Evolutionary conservation across 2,888 invertebrate genomes (phyloP).

Genomic region (Ceraclea dissimilis): DNA sequence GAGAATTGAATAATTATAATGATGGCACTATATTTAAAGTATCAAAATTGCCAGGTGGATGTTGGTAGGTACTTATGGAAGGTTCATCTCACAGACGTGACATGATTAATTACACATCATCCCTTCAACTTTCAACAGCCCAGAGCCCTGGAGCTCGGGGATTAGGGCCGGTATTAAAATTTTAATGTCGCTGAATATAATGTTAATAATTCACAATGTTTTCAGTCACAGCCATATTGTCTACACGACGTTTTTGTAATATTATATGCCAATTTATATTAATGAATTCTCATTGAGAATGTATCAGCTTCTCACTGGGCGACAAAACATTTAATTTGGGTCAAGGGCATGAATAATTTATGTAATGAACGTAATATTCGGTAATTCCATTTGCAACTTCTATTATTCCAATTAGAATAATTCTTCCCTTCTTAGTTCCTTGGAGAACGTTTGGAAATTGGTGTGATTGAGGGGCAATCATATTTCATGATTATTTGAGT

Average conservation of each 20-base stretch:
- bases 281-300: neutral
- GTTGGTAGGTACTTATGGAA: conserved; percentile 6
- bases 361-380: too few relatives aligned
- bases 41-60: too few relatives aligned
- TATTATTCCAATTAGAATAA: too few relatives aligned
- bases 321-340: too few relatives aligned
- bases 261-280: neutral
- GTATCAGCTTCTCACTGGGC: neutral
- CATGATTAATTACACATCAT: conserved; percentile 24
- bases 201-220: neutral
- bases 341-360: too few relatives aligned
- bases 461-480: too few relatives aligned
- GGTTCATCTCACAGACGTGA: conserved; percentile 24
- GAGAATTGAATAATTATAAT: too few relatives aligned
- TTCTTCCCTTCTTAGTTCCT: too few relatives aligned
- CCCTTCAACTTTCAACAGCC: neutral
- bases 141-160: neutral
- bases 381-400: too few relatives aligned
- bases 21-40: too few relatives aligned
- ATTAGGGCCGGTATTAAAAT: neutral
- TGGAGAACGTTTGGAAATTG: too few relatives aligned
- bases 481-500: too few relatives aligned
- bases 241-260: neutral
- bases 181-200: neutral
- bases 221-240: neutral